Evolutionary conservation across 1,140 invertebrate genomes (phyloP).

Genomic region (Charaxes varanes): DNA sequence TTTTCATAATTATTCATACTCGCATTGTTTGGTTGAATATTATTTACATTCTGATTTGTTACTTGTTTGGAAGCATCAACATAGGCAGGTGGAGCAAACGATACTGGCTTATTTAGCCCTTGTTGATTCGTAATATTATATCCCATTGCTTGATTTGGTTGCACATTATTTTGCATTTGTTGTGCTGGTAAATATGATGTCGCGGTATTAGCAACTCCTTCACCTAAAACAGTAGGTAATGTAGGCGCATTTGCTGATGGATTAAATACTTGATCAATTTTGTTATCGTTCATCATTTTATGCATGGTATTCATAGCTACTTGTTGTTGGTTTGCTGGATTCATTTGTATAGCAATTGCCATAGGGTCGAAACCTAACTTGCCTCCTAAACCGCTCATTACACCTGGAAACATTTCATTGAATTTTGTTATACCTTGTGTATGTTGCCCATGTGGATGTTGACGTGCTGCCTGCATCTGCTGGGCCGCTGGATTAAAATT

Average conservation of each 20-base stretch:
- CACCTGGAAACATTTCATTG: conserved; percentile 61
- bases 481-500: conserved; percentile 20
- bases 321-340: conserved; percentile 57
- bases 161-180: conserved; percentile 10
- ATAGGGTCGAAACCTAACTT: conserved; percentile 63
- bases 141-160: conserved; percentile 4
- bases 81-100: background rate
- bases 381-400: conserved; percentile 42
- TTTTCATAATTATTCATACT: too few species aligned
- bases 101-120: background rate
- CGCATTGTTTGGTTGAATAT: too few species aligned
- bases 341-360: conserved; percentile 67
- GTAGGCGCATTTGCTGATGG: conserved; percentile 2
- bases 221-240: background rate
- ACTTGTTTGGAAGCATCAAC: too few species aligned
- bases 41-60: too few species aligned
- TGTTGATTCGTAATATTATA: background rate
- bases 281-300: conserved; percentile 36
- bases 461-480: conserved; percentile 20
- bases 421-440: conserved; percentile 49
- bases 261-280: conserved; percentile 4
- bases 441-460: conserved; percentile 36
- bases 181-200: background rate
- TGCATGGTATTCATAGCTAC: conserved; percentile 44
- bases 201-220: too few species aligned